phyloP scores from a whole-genome alignment of 92 coral and sea anemone genomes.

The Paragorgia papillata region DNA sequence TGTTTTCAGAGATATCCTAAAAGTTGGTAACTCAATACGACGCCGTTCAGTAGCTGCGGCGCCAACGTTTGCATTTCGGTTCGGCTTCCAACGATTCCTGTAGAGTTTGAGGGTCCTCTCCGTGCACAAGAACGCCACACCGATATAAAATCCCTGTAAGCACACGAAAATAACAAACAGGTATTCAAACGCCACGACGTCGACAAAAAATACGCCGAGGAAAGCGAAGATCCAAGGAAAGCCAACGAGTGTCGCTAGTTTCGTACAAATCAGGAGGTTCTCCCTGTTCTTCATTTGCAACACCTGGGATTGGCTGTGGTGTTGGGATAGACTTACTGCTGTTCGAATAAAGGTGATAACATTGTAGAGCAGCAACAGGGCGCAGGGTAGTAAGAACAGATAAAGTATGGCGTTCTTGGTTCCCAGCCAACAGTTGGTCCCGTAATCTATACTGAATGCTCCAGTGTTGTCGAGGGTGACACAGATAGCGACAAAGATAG shows the following conservation, averaged over 20 bases:
- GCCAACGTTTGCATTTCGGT: background rate
- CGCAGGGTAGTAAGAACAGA: conserved; percentile 60
- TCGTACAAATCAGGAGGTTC: background rate
- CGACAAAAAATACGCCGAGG: background rate
- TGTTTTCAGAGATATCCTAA: no score
- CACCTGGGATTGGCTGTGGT: background rate
- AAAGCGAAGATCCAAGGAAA: background rate
- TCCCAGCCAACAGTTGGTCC: conserved; percentile 68
- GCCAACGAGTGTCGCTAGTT: background rate
- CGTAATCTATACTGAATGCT: conserved; percentile 60
- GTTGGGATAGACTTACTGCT: background rate
- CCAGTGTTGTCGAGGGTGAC: conserved; percentile 63
- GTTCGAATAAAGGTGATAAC: conserved; percentile 51
- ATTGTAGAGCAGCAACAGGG: conserved; percentile 47
- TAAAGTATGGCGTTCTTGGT: conserved; percentile 39
- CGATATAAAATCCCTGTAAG: background rate
- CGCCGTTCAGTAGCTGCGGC: no score
- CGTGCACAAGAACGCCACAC: background rate
- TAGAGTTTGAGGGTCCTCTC: background rate
- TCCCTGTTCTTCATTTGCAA: background rate
- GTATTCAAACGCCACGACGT: background rate
- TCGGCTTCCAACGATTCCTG: background rate
- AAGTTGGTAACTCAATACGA: no score
- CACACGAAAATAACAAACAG: background rate
- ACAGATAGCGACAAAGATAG: conserved; percentile 50